phyloP scores from a whole-genome alignment of 2,113 vertebrate genomes.

The Neolamprologus hecqui region DNA sequence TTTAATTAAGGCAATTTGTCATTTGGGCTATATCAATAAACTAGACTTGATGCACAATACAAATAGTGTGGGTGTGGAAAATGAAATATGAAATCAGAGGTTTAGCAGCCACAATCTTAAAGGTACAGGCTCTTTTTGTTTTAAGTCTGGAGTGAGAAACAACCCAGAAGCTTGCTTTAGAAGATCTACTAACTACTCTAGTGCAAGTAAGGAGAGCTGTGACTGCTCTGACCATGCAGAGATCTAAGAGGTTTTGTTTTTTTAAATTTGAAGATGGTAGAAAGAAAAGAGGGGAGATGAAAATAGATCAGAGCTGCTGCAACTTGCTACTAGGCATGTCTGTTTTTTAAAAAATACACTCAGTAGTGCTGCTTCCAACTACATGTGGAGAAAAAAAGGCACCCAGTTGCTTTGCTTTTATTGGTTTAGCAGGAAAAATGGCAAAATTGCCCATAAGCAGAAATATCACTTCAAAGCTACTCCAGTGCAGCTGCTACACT shows the following conservation, averaged over 20 bases:
- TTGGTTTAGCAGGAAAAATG: background rate
- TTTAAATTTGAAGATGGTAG: background rate
- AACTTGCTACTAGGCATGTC: background rate
- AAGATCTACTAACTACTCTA: background rate
- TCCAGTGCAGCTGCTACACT: conserved; percentile 8
- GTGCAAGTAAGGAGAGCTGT: background rate
- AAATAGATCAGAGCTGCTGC: background rate
- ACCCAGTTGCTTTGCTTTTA: background rate
- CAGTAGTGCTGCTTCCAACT: background rate
- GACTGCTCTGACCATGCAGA: background rate
- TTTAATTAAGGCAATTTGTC: background rate
- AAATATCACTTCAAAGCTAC: conserved; percentile 20
- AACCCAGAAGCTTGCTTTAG: background rate
- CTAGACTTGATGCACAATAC: background rate
- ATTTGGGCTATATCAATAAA: background rate
- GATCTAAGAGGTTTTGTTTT: background rate
- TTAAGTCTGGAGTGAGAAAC: background rate
- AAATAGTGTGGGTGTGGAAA: background rate
- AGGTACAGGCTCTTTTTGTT: background rate
- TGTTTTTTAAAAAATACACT: background rate
- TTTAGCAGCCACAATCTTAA: background rate
- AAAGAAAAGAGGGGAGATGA: background rate
- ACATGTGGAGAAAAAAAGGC: background rate
- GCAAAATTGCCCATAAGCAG: background rate
- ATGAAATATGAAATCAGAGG: background rate